Evolutionary conservation across 2,797 vertebrate genomes (phyloP), one percentile per base, ranked within the genome.

Genomic region (Pipistrellus nathusii): DNA sequence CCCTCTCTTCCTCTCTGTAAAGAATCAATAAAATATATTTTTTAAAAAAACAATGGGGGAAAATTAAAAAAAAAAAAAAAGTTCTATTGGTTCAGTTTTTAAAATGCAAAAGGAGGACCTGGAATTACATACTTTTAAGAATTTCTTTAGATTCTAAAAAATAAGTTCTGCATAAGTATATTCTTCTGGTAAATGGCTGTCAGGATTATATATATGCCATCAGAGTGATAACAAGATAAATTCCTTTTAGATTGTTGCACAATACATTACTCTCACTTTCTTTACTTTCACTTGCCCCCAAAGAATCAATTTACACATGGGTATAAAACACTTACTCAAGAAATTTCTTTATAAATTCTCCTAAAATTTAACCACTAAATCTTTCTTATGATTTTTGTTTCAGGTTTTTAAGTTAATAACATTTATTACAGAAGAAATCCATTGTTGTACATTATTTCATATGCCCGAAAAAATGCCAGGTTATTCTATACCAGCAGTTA

Each of bases 271-370:
- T 92, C 53, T 85, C 85, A 73, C 14, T 68, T 91, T 44, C 35
- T 41, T 25, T 73, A 32, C 62, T 90, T 86, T 48, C 55, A 82
- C 4, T 57, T 90, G 51, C 7, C 35, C 46, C 59, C 15, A 71
- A 64, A 76, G 25, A 66, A 82, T 73, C 4, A 17, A 48, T 18
- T 85, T 73, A 78, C 78, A 75, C 1, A 59, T n/a, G 27, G 27
- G 2, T 76, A 73, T 15, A 13, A 30, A 77, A 82, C 32, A 85
- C 15, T 95, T 66, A 83, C 38, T 55, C 64, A 84, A 30, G 9
- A 94, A 57, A 94, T 75, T 94, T 92, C 94, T 82, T 78, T 88
- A 30, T 68, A 81, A 94, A 86, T 85, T 57, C 44, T 30, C 30
- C 35, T 68, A 35, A 95, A 89, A 94, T 68, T 71, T 77, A 95